phyloP scores from a whole-genome alignment of 1,140 invertebrate genomes.

The Zaprionus tsacasi region DNA sequence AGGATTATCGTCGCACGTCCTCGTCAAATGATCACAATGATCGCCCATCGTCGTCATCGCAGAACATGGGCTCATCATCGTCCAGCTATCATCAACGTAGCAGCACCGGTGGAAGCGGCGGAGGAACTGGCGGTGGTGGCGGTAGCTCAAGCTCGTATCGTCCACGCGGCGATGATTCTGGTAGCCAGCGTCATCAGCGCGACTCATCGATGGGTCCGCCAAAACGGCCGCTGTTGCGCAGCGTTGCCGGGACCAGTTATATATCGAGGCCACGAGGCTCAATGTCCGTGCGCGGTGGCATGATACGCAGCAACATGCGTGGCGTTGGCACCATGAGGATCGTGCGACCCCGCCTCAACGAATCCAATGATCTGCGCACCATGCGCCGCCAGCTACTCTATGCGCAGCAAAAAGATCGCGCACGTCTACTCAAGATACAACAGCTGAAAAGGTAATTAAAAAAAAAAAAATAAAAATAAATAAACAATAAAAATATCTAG shows the following conservation, averaged over 20 bases:
- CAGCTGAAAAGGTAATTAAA: conserved; percentile 83
- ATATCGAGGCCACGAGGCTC: conserved; percentile 71
- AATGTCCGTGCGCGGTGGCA: conserved; percentile 67
- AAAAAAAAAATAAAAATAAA: conserved; percentile 14
- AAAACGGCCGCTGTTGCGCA: conserved; percentile 71
- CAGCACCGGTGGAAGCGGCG: conserved; percentile 51
- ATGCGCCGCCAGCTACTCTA: conserved; percentile 81
- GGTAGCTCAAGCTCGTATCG: conserved; percentile 67
- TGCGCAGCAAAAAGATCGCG: conserved; percentile 82
- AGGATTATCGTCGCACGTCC: conserved; percentile 81
- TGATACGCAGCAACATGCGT: conserved; percentile 70
- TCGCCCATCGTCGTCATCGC: conserved; percentile 75
- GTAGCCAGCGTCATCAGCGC: conserved; percentile 66
- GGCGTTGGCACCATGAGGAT: conserved; percentile 74
- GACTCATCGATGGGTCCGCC: conserved; percentile 80
- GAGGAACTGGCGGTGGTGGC: conserved; percentile 37
- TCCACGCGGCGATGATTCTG: conserved; percentile 61
- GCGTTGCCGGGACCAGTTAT: conserved; percentile 72
- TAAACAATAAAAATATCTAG: conserved; percentile 21
- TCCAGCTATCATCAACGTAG: conserved; percentile 72
- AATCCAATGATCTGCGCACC: conserved; percentile 76
- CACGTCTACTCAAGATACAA: conserved; percentile 79
- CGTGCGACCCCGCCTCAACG: conserved; percentile 62
- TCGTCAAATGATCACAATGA: conserved; percentile 77
- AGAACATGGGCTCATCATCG: conserved; percentile 72